These are phyloP conservation scores for Pheosia tremula DNA, from an alignment of 2,888 invertebrate species.

Conservation along the genomic window DNA sequence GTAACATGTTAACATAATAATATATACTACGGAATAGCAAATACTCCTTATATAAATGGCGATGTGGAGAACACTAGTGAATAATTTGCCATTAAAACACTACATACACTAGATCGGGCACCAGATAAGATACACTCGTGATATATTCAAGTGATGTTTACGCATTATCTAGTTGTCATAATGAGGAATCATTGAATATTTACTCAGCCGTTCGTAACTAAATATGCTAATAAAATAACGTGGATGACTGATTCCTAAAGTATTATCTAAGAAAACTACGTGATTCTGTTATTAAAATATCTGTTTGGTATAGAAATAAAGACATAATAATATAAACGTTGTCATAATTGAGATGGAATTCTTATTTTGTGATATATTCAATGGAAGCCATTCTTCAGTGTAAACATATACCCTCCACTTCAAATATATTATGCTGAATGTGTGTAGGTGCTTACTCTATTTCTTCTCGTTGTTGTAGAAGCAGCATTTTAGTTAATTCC, in stretches of 20 bases:
- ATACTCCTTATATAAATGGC: background rate
- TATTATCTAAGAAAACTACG: background rate
- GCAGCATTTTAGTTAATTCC: no score
- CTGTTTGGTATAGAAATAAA: background rate
- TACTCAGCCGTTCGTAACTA: background rate
- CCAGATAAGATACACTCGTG: background rate
- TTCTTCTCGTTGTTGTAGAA: no score
- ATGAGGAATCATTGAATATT: slow-evolving; percentile 2
- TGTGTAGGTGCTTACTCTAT: no score
- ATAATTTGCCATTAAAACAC: background rate
- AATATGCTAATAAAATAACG: background rate
- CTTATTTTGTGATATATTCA: no score
- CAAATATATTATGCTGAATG: no score
- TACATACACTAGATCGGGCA: background rate
- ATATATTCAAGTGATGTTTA: background rate
- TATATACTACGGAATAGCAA: no score
- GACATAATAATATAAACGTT: background rate
- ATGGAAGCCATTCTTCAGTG: no score
- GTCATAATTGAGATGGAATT: no score
- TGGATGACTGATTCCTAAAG: background rate
- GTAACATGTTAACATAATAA: background rate
- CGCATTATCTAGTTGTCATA: background rate
- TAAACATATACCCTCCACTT: no score
- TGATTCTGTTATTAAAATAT: background rate
- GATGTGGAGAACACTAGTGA: background rate